A percentile compares a stretch with the other conserved stretches of the same genome.
phyloP scores from a whole-genome alignment of 2,888 invertebrate genomes.

The Congeria kusceri region DNA sequence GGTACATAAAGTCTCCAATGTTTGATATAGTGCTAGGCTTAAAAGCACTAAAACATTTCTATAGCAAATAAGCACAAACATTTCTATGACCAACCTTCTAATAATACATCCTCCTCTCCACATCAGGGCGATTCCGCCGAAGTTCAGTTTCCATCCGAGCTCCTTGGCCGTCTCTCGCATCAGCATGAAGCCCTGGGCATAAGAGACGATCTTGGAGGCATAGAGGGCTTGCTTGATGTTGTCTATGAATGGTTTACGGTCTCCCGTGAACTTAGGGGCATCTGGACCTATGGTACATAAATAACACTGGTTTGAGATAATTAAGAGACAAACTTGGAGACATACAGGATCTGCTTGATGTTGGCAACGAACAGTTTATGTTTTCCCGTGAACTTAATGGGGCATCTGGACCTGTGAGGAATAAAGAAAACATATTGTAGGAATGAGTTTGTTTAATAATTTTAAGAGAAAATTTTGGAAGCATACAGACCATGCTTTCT shows the following conservation, averaged over 20 bases:
- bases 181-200: constrained; percentile 97
- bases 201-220: constrained; percentile 99
- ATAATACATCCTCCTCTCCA: constrained; percentile 99
- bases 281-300: constrained; percentile 16
- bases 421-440: no score
- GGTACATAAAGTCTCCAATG: no score
- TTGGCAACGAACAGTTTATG: constrained; percentile 93
- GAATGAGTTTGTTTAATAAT: no score
- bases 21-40: no score
- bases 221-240: constrained; percentile 96
- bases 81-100: constrained; percentile 88
- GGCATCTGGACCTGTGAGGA: constrained; percentile 25
- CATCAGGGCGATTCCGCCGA: constrained; percentile 99
- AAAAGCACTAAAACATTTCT: no score
- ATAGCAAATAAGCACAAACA: no score
- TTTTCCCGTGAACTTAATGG: constrained; percentile 89
- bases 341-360: constrained; percentile 96
- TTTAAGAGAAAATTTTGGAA: no score
- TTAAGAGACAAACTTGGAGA: constrained; percentile 89
- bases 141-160: constrained; percentile 97
- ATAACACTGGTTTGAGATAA: no score
- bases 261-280: constrained; percentile 88
- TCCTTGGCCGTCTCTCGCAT: constrained; percentile 96
- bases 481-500: no score
- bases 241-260: constrained; percentile 92